Evolutionary conservation across 1,140 invertebrate genomes (phyloP).

Genomic region (Hycleus cichorii): DNA sequence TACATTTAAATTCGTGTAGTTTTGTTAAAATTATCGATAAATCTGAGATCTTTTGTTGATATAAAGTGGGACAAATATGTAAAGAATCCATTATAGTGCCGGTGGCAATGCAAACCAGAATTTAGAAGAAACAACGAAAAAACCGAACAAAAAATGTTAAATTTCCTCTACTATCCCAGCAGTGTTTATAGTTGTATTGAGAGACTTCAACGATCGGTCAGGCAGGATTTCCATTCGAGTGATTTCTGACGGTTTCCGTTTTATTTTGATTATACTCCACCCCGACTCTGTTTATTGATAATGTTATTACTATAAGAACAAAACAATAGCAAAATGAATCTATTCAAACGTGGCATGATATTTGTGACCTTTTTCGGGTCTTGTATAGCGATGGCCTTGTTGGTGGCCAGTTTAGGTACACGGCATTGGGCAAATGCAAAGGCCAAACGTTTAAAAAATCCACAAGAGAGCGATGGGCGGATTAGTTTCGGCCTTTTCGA

Average conservation of each 20-base stretch:
- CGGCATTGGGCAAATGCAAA: constrained; percentile 80
- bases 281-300: background rate
- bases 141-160: constrained; percentile 2
- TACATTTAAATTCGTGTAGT: no score
- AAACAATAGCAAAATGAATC: constrained; percentile 21
- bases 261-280: background rate
- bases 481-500: constrained; percentile 79
- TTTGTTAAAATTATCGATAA: no score
- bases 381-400: constrained; percentile 70
- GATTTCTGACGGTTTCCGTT: constrained; percentile 7
- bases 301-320: no score
- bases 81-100: constrained; percentile 3
- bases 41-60: background rate
- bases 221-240: constrained; percentile 7
- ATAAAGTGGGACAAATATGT: constrained; percentile 8
- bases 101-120: background rate
- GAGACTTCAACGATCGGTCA: constrained; percentile 9
- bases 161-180: background rate
- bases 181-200: no score
- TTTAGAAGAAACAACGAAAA: background rate
- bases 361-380: constrained; percentile 84
- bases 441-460: constrained; percentile 59
- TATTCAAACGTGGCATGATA: constrained; percentile 72
- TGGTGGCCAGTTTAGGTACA: constrained; percentile 77
- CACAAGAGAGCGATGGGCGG: constrained; percentile 62